Conservation (phyloP, 2,113 vertebrate species). For the Rhombomys opimus region DNA sequence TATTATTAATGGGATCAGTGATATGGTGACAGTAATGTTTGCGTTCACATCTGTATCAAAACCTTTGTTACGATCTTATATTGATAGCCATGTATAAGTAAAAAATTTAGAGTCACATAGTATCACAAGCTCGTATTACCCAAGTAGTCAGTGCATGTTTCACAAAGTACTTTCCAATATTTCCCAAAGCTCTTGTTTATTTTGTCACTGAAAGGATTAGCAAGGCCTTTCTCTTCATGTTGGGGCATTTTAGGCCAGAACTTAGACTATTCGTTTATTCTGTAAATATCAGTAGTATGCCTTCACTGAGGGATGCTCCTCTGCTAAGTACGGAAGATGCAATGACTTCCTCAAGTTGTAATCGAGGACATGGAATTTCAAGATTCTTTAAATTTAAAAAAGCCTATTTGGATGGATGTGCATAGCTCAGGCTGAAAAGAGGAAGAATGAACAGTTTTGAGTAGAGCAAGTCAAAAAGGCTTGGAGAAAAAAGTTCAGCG, state of each 20-base stretch:
- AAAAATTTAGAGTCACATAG: background rate
- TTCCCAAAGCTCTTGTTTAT: background rate
- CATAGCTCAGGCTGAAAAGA: background rate
- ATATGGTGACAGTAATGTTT: background rate
- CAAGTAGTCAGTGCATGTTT: background rate
- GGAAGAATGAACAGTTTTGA: background rate
- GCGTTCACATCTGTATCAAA: background rate
- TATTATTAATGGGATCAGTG: background rate
- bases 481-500: background rate
- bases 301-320: background rate
- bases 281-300: background rate
- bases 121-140: background rate
- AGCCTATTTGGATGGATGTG: background rate
- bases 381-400: background rate
- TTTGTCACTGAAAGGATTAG: background rate
- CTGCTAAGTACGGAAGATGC: background rate
- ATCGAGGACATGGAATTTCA: background rate
- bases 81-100: background rate
- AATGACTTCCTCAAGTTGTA: background rate
- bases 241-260: background rate
- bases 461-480: background rate
- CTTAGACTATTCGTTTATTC: background rate
- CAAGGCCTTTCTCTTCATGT: background rate
- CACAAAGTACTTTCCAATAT: background rate
- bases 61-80: constrained; percentile 32